phyloP scores from a whole-genome alignment of 1,140 invertebrate species.

The Drosophila azteca region DNA sequence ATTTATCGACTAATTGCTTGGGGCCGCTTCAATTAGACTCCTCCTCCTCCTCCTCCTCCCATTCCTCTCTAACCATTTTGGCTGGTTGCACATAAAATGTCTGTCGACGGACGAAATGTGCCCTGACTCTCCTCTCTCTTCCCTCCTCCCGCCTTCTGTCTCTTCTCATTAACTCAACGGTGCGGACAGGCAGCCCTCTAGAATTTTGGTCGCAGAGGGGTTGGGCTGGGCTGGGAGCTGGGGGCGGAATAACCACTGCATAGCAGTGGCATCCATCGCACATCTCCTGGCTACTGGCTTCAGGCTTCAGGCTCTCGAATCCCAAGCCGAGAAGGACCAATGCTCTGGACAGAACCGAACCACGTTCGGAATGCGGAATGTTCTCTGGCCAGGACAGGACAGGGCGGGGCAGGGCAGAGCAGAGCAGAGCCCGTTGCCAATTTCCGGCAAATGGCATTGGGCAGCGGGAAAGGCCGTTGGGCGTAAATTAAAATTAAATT shows the following conservation, averaged over 20 bases:
- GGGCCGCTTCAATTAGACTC: conserved; percentile 67
- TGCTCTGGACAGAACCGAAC: neutral
- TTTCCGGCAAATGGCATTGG: conserved; percentile 63
- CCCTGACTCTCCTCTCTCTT: conserved; percentile 11
- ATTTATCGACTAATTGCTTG: conserved; percentile 60
- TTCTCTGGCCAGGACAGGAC: conserved; percentile 15
- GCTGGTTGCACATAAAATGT: conserved; percentile 62
- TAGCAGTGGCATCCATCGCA: conserved; percentile 15
- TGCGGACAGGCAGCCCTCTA: conserved; percentile 51
- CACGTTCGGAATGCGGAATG: conserved; percentile 56
- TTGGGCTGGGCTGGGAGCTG: neutral
- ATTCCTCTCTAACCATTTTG: conserved; percentile 43
- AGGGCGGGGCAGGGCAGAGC: too few relatives aligned
- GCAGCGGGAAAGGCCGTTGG: conserved; percentile 51
- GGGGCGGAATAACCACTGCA: conserved; percentile 38
- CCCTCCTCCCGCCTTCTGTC: conserved; percentile 15
- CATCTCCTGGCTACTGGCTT: neutral
- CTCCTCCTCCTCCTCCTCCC: conserved; percentile 10
- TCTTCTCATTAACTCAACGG: conserved; percentile 76
- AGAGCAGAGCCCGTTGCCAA: conserved; percentile 64
- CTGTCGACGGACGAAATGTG: conserved; percentile 26
- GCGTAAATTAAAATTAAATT: conserved; percentile 82
- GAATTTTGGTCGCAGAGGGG: conserved; percentile 35
- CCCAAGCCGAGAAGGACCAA: conserved; percentile 13
- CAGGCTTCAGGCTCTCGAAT: neutral